Conservation (phyloP, 2,888 invertebrate genomes). For the Polylopha cassiicola region DNA sequence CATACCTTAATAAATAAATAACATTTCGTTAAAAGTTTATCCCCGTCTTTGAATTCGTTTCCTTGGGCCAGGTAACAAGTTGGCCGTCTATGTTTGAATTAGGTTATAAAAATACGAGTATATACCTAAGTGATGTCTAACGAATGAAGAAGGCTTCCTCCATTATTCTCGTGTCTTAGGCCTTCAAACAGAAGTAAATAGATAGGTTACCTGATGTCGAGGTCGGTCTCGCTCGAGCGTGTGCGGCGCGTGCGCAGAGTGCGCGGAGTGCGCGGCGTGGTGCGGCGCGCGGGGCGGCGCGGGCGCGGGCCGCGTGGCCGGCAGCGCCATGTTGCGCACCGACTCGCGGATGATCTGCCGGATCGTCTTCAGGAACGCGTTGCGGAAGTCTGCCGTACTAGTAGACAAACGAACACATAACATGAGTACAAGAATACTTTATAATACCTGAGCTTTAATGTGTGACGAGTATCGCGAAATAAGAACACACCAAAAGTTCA, state of each 20-base stretch:
- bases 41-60: too few relatives aligned
- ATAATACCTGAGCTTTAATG: too few relatives aligned
- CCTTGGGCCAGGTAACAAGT: too few relatives aligned
- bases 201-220: conserved; percentile 75
- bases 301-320: conserved; percentile 82
- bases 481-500: too few relatives aligned
- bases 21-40: neutral
- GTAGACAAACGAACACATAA: conserved; percentile 12
- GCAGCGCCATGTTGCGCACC: conserved; percentile 97
- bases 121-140: too few relatives aligned
- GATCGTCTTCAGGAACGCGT: conserved; percentile 97
- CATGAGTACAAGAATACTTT: too few relatives aligned
- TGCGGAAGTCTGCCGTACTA: conserved; percentile 96
- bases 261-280: conserved; percentile 84
- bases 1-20: conserved; percentile 17
- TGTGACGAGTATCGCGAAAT: too few relatives aligned
- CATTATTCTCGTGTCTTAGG: too few relatives aligned
- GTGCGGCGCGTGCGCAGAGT: conserved; percentile 67
- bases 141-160: too few relatives aligned
- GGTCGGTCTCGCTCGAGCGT: conserved; percentile 78
- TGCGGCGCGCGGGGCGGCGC: conserved; percentile 83
- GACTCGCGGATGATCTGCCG: conserved; percentile 98
- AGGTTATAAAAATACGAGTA: too few relatives aligned
- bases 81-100: too few relatives aligned
- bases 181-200: neutral